These are phyloP conservation scores for Sebastes minor DNA, from an alignment of 2,797 vertebrate genomes.

Conservation along the genomic window DNA sequence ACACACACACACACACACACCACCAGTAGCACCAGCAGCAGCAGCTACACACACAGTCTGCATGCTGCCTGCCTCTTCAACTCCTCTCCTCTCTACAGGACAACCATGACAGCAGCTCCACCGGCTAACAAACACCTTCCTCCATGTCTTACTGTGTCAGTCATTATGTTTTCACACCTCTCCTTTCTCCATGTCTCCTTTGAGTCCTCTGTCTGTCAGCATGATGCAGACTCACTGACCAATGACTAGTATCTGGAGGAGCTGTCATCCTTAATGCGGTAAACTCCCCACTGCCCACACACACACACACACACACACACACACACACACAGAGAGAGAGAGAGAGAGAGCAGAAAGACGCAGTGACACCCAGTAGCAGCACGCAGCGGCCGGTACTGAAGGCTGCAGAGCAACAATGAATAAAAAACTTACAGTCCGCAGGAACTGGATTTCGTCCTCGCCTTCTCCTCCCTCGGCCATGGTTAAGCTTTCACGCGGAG, in stretches of 20 bases:
- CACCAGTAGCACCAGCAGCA: neutral
- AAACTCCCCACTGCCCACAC: conserved; percentile 53
- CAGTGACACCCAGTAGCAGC: conserved; percentile 1
- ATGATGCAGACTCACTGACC: conserved; percentile 43
- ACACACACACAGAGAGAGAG: neutral
- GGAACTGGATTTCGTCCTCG: conserved; percentile 86
- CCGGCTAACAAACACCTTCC: neutral
- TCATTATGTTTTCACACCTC: neutral
- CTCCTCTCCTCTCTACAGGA: conserved; percentile 6
- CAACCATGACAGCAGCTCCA: conserved; percentile 1
- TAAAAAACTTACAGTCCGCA: conserved; percentile 81
- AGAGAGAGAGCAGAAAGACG: conserved; percentile 6
- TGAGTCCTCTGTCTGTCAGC: neutral
- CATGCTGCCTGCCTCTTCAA: neutral
- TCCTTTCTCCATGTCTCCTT: too few species aligned
- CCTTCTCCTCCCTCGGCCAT: conserved; percentile 84
- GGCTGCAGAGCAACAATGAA: too few species aligned
- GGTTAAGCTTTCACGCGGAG: conserved; percentile 48
- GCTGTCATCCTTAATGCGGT: conserved; percentile 69
- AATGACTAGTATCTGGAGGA: conserved; percentile 14
- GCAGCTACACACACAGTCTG: neutral
- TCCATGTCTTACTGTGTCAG: neutral
- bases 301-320: conserved; percentile 7
- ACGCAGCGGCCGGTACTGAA: too few species aligned
- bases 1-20: too few species aligned